Conservation (phyloP, 2,113 vertebrate species). For the Tympanuchus pallidicinctus region DNA sequence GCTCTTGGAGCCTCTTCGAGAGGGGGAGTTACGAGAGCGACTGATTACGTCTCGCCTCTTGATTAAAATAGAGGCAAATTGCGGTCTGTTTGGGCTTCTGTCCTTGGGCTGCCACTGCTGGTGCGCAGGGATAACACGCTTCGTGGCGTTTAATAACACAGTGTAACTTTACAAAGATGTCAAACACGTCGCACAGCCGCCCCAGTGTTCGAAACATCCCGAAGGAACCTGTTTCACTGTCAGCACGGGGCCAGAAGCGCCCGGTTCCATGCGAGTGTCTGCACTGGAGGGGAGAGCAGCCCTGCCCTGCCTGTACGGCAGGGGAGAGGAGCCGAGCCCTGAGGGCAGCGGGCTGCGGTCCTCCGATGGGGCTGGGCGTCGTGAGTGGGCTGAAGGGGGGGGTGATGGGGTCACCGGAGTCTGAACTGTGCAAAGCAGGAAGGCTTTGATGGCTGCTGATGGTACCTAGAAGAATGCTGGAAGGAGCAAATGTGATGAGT, state of each 20-base stretch:
- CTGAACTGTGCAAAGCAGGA: fast-evolving
- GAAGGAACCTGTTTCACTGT: background rate
- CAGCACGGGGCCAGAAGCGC: fast-evolving
- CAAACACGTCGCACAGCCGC: fast-evolving
- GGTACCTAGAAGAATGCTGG: background rate
- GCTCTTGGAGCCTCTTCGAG: background rate
- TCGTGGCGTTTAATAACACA: background rate
- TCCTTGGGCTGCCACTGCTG: background rate
- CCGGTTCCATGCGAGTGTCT: fast-evolving
- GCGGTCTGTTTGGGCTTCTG: background rate
- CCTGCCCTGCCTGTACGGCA: too few species aligned
- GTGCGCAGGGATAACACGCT: background rate
- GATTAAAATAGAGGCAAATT: background rate
- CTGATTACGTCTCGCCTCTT: background rate
- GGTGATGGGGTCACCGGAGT: background rate
- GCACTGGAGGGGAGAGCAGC: fast-evolving
- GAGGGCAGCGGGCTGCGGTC: background rate
- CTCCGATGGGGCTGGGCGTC: background rate
- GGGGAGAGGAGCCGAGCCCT: background rate
- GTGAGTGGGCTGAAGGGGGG: background rate
- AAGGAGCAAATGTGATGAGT: background rate
- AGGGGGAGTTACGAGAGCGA: background rate
- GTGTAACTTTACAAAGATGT: fast-evolving
- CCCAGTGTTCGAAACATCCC: fast-evolving
- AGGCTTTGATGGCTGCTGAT: background rate